Base-by-base conservation (phyloP, 2,797 vertebrate species). In the Lycodopsis pacificus region DNA sequence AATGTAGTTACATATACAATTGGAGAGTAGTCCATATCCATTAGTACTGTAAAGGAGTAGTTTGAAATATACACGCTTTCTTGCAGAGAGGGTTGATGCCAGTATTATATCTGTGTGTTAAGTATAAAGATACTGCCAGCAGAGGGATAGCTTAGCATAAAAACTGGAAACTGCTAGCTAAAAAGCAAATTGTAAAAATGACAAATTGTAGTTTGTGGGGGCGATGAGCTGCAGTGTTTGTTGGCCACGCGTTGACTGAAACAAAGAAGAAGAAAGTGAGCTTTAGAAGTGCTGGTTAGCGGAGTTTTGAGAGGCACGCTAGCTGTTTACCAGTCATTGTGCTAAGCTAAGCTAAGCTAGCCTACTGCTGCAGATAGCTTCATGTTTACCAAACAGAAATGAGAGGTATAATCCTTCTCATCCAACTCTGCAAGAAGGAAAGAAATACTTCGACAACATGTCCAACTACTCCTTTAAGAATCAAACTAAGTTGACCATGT, bases 1-100 rank as follows among this genome's bases (percentile, higher is more conserved):
- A 46, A 53, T 20, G 13, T 59, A 63, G 34, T 65, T 62, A 62
- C 17, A 75, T 70, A 13, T n/a, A 62, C 48, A 14, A 79, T 58
- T 80, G 44, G 30, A 63, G 15, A 44, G 56, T n/a, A 49, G 27
- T 56, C 44, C 44, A 71, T 62, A 59, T 19, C 49, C 9, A 20
- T 36, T 30, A 72, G 49, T 25, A 22, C 27, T 64, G 44, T 59
- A 76, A 72, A 67, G 6, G 12, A 42, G 48, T 51, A 53, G 56
- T 63, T 51, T 13, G 8, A 79, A 62, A 65, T 11, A 34, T 20
- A 2, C 2, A 71, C 0, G 2, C 12, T 27, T 61, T 63, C 11
- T 73, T 75, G 27, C 12, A 11, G 12, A 32, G 49, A 42, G 10
- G 27, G 38, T 46, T 5, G 22, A 34, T 36, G 14, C 12, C 20